Evolutionary conservation across 2,797 vertebrate species (phyloP).

Genomic region (Lithobates pipiens): DNA sequence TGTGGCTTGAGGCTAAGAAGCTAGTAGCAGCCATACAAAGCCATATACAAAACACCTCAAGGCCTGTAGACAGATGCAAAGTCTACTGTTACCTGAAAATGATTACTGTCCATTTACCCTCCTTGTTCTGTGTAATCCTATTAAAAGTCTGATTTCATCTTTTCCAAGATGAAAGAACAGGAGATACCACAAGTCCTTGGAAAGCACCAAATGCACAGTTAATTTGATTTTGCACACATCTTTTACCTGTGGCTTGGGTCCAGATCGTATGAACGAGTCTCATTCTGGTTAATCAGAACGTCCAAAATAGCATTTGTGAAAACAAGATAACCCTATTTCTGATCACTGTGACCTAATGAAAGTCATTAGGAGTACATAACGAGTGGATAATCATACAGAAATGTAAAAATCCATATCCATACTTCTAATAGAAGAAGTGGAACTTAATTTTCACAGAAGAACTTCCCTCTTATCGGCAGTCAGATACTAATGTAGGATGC

Average conservation of each 20-base stretch:
- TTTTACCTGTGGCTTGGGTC: conserved; percentile 67
- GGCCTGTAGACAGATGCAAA: conserved; percentile 9
- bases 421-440: not conserved
- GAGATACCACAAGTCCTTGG: conserved; percentile 45
- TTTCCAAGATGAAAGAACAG: conserved; percentile 31
- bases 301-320: conserved; percentile 68
- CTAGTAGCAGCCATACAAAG: not conserved
- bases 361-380: not conserved
- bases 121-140: conserved; percentile 40
- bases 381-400: not conserved
- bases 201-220: conserved; percentile 63
- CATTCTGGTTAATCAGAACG: conserved; percentile 71
- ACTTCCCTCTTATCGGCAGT: not conserved
- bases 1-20: not conserved
- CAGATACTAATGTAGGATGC: too few relatives aligned
- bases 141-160: conserved; percentile 56
- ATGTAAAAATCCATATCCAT: not conserved
- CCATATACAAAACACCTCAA: not conserved
- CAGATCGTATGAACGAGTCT: conserved; percentile 63
- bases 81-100: conserved; percentile 53
- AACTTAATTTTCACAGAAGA: not conserved
- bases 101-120: conserved; percentile 21
- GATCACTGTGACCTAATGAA: conserved; percentile 32
- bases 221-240: conserved; percentile 69
- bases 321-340: conserved; percentile 39